Percentiles rank a stretch among this genome's conserved stretches.
These are phyloP conservation scores for Melanotaenia boesemani DNA, from an alignment of 2,797 vertebrate genomes.

Conservation along the genomic window DNA sequence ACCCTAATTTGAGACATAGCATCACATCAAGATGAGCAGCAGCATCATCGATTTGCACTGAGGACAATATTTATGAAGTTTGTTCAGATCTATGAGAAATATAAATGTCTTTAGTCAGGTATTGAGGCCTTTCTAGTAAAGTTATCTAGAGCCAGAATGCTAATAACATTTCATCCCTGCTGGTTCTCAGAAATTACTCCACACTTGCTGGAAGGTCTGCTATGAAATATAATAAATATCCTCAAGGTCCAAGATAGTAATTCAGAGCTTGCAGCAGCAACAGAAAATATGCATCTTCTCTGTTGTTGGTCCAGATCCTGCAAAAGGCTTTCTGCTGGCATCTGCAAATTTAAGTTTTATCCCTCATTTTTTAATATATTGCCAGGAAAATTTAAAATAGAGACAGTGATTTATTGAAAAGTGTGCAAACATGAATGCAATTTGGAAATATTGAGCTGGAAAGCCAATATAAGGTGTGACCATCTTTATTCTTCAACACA, in stretches of 20 bases:
- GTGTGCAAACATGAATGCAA: too few species aligned
- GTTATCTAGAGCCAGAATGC: not conserved
- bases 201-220: not conserved
- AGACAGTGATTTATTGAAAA: too few species aligned
- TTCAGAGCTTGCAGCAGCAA: not conserved
- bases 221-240: not conserved
- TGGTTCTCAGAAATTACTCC: not conserved
- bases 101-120: not conserved
- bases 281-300: not conserved
- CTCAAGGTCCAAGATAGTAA: not conserved
- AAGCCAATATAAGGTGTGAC: not conserved
- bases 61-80: slow-evolving; percentile 2
- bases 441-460: too few species aligned
- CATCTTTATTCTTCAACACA: not conserved
- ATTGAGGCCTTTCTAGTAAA: not conserved
- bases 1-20: slow-evolving; percentile 53
- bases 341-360: too few species aligned
- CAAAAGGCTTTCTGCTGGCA: too few species aligned
- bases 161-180: not conserved
- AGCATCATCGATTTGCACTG: not conserved
- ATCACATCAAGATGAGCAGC: slow-evolving; percentile 35
- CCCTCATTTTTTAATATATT: too few species aligned
- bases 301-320: not conserved
- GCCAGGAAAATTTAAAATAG: too few species aligned
- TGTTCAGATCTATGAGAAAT: slow-evolving; percentile 7